These are phyloP conservation scores for Lepus americanus DNA, from an alignment of 2,113 vertebrate species.

Conservation along the genomic window DNA sequence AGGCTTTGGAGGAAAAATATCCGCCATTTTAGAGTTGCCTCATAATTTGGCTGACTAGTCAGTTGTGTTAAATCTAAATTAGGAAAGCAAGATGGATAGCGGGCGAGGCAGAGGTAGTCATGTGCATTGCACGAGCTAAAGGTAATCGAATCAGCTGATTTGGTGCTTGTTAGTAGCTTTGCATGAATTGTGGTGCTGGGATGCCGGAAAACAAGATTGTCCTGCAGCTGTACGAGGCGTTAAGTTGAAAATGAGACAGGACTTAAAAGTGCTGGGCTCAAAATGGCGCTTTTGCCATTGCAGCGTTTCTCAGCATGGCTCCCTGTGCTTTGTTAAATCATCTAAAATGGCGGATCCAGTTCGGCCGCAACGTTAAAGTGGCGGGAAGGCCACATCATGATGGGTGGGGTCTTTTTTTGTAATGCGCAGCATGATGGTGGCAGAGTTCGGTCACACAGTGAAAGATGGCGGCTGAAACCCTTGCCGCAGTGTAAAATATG, in stretches of 20 bases:
- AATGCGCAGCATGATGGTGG: neutral
- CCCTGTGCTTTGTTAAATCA: neutral
- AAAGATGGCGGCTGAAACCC: constrained; percentile 66
- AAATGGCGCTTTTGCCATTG: constrained; percentile 21
- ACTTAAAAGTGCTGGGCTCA: neutral
- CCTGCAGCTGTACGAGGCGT: neutral
- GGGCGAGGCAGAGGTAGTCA: neutral
- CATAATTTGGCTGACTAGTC: neutral
- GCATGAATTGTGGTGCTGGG: neutral
- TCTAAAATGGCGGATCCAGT: constrained; percentile 63
- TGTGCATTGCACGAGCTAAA: neutral
- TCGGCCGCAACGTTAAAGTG: neutral
- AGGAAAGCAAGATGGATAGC: neutral
- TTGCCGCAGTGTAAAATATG: neutral
- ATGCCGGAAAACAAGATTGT: neutral
- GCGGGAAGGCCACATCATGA: constrained; percentile 29
- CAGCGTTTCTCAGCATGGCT: neutral
- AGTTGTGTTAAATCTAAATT: neutral
- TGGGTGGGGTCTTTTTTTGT: constrained; percentile 27
- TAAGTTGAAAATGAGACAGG: neutral
- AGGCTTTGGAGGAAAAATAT: constrained; percentile 11
- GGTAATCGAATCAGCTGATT: neutral
- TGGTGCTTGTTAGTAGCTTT: neutral
- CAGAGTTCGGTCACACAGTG: neutral
- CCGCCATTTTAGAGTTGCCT: neutral